Evolutionary conservation across 2,888 invertebrate genomes (phyloP), one percentile per base, ranked within the genome.

Genomic region (Panopea generosa): DNA sequence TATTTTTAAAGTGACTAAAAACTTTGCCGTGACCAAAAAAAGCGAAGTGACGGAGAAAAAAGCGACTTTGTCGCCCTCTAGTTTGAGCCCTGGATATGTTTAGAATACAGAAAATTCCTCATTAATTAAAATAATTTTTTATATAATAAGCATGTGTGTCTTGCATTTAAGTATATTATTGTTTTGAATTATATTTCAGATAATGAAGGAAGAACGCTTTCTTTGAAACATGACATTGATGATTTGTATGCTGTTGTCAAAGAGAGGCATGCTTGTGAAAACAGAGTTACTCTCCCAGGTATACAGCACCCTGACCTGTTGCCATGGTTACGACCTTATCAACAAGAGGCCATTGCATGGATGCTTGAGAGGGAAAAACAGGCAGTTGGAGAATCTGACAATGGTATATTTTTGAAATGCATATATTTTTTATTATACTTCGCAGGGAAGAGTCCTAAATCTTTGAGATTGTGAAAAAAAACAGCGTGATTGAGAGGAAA

Each of bases 281-380:
- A 70, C 11, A 57, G 69, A 4, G 33, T 63, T n/a, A 22, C 63
- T 4, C 55, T 67, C 7, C 66, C 88, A 1, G 74, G 83, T 14
- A 80, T 90, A 6, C 90, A 91, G 63, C 92, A 91, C 59, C 78
- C 81, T 4, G 79, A 73, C 73, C 90, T 95, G 50, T 92, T 93
- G 63, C 95, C 95, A 0, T 90, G 82, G 43, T 91, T 96, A 16
- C 92, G 96, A 62, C 93, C 93, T 1, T 96, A 96, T 89, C 96
- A 96, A 90, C 89, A 92, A 72, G 91, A 94, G 55, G 95, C 95
- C 27, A 95, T 96, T 0, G 88, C 91, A 43, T 96, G 96, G 96
- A 95, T 96, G 95, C 83, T 96, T 1, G 82, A 92, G 11, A 93
- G 94, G 62, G 96, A 96, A 91, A 87, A 33, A 33, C n/a, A 16